Evolutionary conservation across 2,888 invertebrate species (phyloP).

Genomic region (Nemotelus nigrinus): DNA sequence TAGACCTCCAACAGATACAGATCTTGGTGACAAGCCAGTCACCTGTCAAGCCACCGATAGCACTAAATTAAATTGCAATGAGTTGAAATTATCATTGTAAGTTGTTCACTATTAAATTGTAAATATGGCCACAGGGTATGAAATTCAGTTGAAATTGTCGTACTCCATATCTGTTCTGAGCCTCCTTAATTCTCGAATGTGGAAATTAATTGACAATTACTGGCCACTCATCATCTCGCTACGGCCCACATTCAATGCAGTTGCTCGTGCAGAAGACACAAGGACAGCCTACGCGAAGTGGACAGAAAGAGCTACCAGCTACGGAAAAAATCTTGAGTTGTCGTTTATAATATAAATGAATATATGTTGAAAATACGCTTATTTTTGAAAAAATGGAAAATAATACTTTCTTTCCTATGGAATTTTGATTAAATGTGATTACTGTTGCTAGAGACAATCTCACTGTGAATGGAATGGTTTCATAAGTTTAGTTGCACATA

Average conservation of each 20-base stretch:
- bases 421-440: too few relatives aligned
- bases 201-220: slow-evolving; percentile 42
- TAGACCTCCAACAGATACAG: background rate
- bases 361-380: too few relatives aligned
- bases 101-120: slow-evolving; percentile 37
- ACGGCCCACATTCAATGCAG: background rate
- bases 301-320: too few relatives aligned
- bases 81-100: slow-evolving; percentile 21
- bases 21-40: slow-evolving; percentile 28
- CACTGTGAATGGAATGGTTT: too few relatives aligned
- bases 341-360: too few relatives aligned
- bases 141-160: background rate
- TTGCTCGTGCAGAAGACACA: background rate
- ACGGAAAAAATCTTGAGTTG: too few relatives aligned
- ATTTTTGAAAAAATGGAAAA: too few relatives aligned
- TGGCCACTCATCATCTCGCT: slow-evolving; percentile 18
- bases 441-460: too few relatives aligned
- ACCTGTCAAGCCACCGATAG: slow-evolving; percentile 30
- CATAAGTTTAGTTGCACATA: too few relatives aligned
- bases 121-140: slow-evolving; percentile 8
- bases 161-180: slow-evolving; percentile 2
- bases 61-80: slow-evolving; percentile 4
- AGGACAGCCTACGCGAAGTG: too few relatives aligned
- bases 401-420: too few relatives aligned
- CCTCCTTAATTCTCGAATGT: slow-evolving; percentile 3